phyloP scores from a whole-genome alignment of 2,797 vertebrate genomes.

The Pseudomugil gertrudae region DNA sequence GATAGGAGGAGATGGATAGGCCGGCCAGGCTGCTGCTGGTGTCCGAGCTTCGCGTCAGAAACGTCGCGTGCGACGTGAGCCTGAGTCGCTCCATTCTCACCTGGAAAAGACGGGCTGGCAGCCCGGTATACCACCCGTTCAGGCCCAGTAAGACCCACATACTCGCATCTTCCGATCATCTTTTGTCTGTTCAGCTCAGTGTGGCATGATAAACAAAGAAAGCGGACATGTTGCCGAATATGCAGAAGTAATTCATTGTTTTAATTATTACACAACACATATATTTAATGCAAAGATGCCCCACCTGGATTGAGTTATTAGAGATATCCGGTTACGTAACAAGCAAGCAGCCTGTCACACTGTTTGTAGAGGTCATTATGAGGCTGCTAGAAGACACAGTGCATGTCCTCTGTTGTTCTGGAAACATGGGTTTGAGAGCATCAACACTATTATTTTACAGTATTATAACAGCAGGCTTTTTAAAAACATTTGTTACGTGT shows the following conservation, averaged over 20 bases:
- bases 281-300: too few species aligned
- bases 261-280: not conserved
- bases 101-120: slow-evolving; percentile 81
- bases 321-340: slow-evolving; percentile 40
- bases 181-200: slow-evolving; percentile 5
- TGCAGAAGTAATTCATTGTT: not conserved
- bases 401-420: not conserved
- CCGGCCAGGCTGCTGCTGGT: slow-evolving; percentile 74
- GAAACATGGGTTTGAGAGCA: not conserved
- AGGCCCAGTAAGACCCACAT: slow-evolving; percentile 69
- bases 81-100: slow-evolving; percentile 82
- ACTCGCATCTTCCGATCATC: too few species aligned
- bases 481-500: not conserved
- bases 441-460: not conserved
- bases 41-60: slow-evolving; percentile 83
- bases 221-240: slow-evolving; percentile 4
- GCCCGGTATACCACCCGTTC: slow-evolving; percentile 70
- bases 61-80: slow-evolving; percentile 83
- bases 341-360: slow-evolving; percentile 3
- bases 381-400: not conserved
- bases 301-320: not conserved
- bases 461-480: too few species aligned
- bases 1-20: slow-evolving; percentile 72
- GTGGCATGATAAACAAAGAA: slow-evolving; percentile 38
- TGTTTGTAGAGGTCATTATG: slow-evolving; percentile 31